These are phyloP conservation scores for Lasioglossum leucozonium DNA, from an alignment of 2,888 invertebrate species.

Conservation along the genomic window DNA sequence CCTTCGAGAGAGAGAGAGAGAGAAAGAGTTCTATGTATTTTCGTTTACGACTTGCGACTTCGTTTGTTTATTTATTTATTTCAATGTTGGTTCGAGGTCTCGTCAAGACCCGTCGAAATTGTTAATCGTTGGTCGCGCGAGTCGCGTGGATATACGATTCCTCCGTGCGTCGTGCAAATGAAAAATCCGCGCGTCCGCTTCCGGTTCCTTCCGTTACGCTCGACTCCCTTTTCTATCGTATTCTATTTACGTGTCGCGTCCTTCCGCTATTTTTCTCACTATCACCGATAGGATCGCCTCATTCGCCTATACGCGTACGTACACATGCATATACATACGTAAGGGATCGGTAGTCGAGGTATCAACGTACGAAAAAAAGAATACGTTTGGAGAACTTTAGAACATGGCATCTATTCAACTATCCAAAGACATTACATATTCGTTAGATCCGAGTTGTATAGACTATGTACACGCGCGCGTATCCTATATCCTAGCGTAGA, in stretches of 20 bases:
- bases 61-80: constrained; percentile 18
- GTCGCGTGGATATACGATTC: not conserved
- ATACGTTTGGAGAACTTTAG: constrained; percentile 61
- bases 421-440: constrained; percentile 68
- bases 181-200: not conserved
- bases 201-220: not conserved
- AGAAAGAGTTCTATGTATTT: constrained; percentile 31
- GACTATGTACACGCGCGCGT: not conserved
- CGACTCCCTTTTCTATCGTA: not conserved
- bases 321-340: constrained; percentile 33
- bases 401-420: constrained; percentile 72
- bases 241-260: not conserved
- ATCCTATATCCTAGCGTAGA: not conserved
- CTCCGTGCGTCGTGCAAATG: not conserved
- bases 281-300: not conserved
- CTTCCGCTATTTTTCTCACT: not conserved
- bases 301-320: not conserved
- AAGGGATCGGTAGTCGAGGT: constrained; percentile 55
- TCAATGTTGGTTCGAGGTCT: not conserved
- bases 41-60: not conserved
- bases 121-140: not conserved
- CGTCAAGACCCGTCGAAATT: not conserved
- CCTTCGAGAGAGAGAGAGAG: no score
- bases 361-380: constrained; percentile 61
- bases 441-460: constrained; percentile 51